Conservation (phyloP, 2,113 vertebrate genomes). For the Sapajus apella region DNA sequence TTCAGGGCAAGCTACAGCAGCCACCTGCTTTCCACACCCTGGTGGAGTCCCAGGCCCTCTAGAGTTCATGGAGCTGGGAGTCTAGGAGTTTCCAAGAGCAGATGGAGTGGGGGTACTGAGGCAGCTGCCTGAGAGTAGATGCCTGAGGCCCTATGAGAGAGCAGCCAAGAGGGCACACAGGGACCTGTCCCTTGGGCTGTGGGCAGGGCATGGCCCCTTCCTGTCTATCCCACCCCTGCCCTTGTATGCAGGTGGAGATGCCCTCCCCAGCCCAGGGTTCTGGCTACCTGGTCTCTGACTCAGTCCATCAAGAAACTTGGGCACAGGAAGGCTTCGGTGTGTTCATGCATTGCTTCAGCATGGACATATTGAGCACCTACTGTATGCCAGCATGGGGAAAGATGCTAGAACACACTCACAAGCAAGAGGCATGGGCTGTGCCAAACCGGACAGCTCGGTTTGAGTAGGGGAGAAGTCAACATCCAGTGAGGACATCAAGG, state of each 20-base stretch:
- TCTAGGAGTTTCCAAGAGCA: neutral
- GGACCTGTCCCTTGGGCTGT: neutral
- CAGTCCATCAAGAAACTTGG: neutral
- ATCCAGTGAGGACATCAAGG: neutral
- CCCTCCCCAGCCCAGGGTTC: neutral
- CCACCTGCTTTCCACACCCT: neutral
- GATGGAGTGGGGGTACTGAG: neutral
- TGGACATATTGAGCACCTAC: neutral
- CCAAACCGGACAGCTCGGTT: neutral
- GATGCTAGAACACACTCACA: neutral
- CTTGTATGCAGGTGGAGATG: neutral
- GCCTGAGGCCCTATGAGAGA: neutral
- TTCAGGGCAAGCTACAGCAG: neutral
- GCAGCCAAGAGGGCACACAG: neutral
- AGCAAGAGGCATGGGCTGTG: neutral
- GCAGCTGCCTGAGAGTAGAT: neutral
- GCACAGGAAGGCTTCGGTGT: neutral
- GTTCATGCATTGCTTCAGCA: neutral
- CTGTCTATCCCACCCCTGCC: neutral
- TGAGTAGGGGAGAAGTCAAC: neutral
- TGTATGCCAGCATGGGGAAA: neutral
- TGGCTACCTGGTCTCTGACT: neutral
- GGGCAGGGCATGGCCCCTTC: neutral
- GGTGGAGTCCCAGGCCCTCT: neutral
- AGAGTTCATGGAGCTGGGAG: neutral